Conservation (phyloP, 2,888 invertebrate species). For the Didymodactylos carnosus region DNA sequence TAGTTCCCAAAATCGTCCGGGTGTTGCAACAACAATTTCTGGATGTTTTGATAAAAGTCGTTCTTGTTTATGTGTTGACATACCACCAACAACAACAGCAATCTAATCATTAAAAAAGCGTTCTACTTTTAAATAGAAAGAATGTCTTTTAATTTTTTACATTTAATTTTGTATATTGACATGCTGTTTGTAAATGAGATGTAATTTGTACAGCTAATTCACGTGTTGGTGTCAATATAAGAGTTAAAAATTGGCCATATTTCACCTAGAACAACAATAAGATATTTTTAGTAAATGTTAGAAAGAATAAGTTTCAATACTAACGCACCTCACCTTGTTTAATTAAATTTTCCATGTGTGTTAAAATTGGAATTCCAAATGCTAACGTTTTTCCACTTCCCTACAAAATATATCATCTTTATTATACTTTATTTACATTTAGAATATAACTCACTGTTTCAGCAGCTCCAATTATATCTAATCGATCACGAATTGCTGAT, state of each 20-base stretch:
- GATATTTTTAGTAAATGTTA: not conserved
- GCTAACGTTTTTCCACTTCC: constrained; percentile 96
- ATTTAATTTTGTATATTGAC: constrained; percentile 7
- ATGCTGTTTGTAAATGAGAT: constrained; percentile 62
- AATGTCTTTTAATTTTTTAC: not conserved
- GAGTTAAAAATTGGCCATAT: constrained; percentile 59
- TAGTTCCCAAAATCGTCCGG: constrained; percentile 45
- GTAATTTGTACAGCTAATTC: constrained; percentile 50
- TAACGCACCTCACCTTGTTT: not conserved
- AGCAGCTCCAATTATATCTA: constrained; percentile 89
- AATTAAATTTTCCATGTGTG: not conserved
- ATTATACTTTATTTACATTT: not conserved
- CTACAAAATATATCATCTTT: constrained; percentile 20
- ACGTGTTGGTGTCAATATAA: constrained; percentile 75
- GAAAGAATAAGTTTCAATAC: constrained; percentile 43
- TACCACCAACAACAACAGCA: constrained; percentile 73
- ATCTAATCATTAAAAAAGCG: constrained; percentile 41
- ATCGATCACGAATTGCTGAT: constrained; percentile 43
- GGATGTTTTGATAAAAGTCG: constrained; percentile 60
- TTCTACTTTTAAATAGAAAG: too few relatives aligned
- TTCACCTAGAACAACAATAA: constrained; percentile 35
- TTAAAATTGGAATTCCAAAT: constrained; percentile 77
- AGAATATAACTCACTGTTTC: constrained; percentile 48
- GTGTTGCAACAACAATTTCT: constrained; percentile 85
- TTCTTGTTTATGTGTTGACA: constrained; percentile 54